A percentile compares a stretch with the other conserved stretches of the same genome.
Conservation (phyloP, 2,888 invertebrate genomes). For the Caenorhabditis doughertyi region DNA sequence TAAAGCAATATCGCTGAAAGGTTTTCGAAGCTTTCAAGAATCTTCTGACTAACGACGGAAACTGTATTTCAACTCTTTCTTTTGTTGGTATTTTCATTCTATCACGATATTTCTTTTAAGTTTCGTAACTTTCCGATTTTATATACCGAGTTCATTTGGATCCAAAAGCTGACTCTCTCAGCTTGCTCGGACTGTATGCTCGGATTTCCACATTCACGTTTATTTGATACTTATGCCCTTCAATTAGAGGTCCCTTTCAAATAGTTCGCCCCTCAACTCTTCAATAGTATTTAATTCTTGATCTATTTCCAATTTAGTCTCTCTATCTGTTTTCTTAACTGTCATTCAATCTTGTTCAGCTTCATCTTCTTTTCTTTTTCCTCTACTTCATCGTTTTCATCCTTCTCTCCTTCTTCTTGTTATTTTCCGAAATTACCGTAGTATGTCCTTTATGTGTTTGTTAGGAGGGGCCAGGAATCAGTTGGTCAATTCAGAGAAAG, state of each 20-base stretch:
- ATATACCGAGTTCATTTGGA: too few species aligned
- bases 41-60: too few species aligned
- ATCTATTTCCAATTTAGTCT: neutral
- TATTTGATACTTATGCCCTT: too few species aligned
- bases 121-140: too few species aligned
- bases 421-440: conserved; percentile 64
- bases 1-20: too few species aligned
- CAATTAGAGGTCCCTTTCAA: neutral
- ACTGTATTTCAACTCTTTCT: too few species aligned
- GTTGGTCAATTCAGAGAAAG: conserved; percentile 37
- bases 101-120: too few species aligned
- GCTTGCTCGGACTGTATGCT: too few species aligned
- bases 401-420: conserved; percentile 40
- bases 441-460: conserved; percentile 63
- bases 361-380: conserved; percentile 2
- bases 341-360: conserved; percentile 46
- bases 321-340: conserved; percentile 7
- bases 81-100: too few species aligned
- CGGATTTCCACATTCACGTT: too few species aligned
- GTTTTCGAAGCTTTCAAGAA: too few species aligned
- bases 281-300: neutral
- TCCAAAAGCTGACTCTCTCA: too few species aligned
- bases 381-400: neutral
- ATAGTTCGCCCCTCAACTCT: neutral
- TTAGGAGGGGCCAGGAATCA: conserved; percentile 38